Percentiles rank a stretch among this genome's conserved stretches.
Conservation (phyloP, 2,888 invertebrate genomes). For the Metacarcinus magister region DNA sequence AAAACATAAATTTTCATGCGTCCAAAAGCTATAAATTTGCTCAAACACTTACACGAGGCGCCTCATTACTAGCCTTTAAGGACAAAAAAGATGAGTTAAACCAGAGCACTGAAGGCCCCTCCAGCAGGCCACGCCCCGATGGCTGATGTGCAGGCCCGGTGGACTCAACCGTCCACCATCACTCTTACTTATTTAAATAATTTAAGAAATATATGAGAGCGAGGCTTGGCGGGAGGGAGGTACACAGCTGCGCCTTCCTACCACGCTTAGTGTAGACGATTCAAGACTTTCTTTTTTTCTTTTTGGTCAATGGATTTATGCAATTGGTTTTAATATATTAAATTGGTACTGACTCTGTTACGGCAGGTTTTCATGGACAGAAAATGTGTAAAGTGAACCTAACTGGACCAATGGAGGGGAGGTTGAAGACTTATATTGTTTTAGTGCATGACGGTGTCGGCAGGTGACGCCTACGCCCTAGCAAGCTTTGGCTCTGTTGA, state of each 20-base stretch:
- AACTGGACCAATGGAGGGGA: not conserved
- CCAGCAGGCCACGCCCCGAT: not conserved
- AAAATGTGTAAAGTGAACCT: not conserved
- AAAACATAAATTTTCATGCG: not conserved
- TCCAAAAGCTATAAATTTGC: not conserved
- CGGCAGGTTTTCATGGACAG: not conserved
- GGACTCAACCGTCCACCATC: not conserved
- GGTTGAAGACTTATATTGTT: not conserved
- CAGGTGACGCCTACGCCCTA: not conserved
- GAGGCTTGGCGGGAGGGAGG: not conserved
- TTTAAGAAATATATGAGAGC: not conserved
- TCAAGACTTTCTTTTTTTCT: not conserved
- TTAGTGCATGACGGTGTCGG: not conserved
- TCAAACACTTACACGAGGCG: constrained; percentile 19
- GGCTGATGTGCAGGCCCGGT: not conserved
- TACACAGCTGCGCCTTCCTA: not conserved
- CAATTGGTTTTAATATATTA: not conserved
- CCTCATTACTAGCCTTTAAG: constrained; percentile 38
- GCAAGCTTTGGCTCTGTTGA: not conserved
- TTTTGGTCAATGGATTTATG: not conserved
- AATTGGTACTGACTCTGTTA: not conserved
- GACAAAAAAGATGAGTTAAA: not conserved
- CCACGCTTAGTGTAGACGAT: not conserved
- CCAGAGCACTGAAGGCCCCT: not conserved
- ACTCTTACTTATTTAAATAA: not conserved